phyloP scores from a whole-genome alignment of 2,797 vertebrate species.

The Vespertilio murinus region DNA sequence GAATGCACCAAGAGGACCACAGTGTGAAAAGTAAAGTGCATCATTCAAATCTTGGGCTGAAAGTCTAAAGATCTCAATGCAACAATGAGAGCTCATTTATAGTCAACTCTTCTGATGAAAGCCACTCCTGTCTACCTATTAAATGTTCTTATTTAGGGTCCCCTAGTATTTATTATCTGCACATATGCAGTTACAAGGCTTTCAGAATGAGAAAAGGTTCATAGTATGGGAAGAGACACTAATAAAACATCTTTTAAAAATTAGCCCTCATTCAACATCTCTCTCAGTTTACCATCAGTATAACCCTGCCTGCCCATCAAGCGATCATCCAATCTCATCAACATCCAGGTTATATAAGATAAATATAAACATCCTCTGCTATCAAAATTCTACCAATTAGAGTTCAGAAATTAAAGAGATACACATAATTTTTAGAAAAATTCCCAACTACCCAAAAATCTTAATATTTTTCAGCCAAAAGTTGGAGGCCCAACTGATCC shows the following conservation, averaged over 20 bases:
- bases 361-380: background rate
- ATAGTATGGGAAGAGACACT: background rate
- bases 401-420: constrained; percentile 30
- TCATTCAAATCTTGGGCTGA: background rate
- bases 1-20: background rate
- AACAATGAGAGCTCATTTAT: background rate
- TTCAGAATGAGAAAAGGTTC: background rate
- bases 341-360: background rate
- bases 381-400: background rate
- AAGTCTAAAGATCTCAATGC: background rate
- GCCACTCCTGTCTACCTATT: background rate
- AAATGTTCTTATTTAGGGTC: background rate
- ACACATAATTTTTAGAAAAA: background rate
- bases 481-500: background rate
- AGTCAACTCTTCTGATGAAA: background rate
- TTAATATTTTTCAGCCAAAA: constrained; percentile 8
- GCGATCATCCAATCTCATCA: background rate
- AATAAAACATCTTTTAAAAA: constrained; percentile 20
- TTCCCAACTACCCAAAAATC: background rate
- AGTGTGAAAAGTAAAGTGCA: background rate
- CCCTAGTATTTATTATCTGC: background rate
- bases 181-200: background rate
- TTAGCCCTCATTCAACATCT: background rate
- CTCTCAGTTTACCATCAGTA: background rate
- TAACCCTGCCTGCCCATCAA: background rate